Conservation (phyloP, 2,113 vertebrate genomes). For the Podarcis raffonei region DNA sequence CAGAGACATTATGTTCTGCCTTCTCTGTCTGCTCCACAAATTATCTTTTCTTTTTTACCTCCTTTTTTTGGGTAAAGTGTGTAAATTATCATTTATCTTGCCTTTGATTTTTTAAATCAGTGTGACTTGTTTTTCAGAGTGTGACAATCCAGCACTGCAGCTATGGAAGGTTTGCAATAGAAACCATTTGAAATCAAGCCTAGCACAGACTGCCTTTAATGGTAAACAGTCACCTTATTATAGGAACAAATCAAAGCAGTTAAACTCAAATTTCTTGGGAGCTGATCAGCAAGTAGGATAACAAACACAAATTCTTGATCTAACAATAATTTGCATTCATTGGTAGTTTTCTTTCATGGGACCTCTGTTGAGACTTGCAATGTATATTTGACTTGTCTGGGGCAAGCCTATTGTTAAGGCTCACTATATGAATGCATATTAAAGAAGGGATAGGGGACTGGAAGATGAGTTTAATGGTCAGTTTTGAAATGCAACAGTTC, state of each 20-base stretch:
- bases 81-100: slow-evolving; percentile 68
- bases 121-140: slow-evolving; percentile 62
- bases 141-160: slow-evolving; percentile 63
- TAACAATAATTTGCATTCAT: slow-evolving; percentile 35
- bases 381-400: too few species aligned
- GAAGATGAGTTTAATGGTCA: too few species aligned
- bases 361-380: too few species aligned
- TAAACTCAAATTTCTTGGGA: slow-evolving; percentile 59
- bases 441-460: too few species aligned
- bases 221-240: slow-evolving; percentile 73
- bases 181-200: slow-evolving; percentile 49
- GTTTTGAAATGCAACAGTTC: too few species aligned
- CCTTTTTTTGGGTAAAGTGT: slow-evolving; percentile 15
- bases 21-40: slow-evolving; percentile 47
- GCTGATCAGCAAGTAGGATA: slow-evolving; percentile 26
- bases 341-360: too few species aligned
- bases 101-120: slow-evolving; percentile 66
- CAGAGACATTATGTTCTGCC: slow-evolving; percentile 55
- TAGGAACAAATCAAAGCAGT: slow-evolving; percentile 69
- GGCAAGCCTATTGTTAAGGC: too few species aligned
- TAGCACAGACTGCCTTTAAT: slow-evolving; percentile 69
- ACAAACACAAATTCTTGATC: slow-evolving; percentile 46
- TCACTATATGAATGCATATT: too few species aligned
- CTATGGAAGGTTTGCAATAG: slow-evolving; percentile 26
- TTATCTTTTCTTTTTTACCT: slow-evolving; percentile 34